These are phyloP conservation scores for Todiramphus chloris DNA, from an alignment of 2,113 vertebrate genomes.

Conservation along the genomic window DNA sequence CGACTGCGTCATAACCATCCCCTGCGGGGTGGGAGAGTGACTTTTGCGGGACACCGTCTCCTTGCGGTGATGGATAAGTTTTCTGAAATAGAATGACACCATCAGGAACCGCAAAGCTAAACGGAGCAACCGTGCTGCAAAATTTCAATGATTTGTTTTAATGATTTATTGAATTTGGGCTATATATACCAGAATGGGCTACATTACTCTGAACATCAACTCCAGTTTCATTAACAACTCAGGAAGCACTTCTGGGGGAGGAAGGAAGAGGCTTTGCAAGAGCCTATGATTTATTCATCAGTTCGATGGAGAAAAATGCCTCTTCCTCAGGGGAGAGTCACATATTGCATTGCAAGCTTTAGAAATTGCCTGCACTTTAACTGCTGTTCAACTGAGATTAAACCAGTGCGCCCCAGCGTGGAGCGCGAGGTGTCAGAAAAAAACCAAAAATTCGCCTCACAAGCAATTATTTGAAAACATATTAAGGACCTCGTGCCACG, in stretches of 20 bases:
- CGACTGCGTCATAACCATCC: constrained; percentile 81
- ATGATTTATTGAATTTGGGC: not conserved
- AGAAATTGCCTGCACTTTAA: constrained; percentile 48
- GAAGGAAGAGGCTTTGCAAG: constrained; percentile 53
- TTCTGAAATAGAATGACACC: constrained; percentile 73
- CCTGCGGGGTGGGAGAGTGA: constrained; percentile 75
- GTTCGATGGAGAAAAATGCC: constrained; percentile 35
- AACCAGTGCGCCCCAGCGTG: not conserved
- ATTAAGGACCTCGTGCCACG: not conserved
- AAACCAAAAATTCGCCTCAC: not conserved
- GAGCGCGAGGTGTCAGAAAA: not conserved
- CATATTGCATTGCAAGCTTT: constrained; percentile 21
- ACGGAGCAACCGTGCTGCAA: not conserved
- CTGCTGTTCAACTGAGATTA: not conserved
- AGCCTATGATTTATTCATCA: constrained; percentile 62
- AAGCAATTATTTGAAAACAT: constrained; percentile 19
- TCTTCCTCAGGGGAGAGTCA: constrained; percentile 33
- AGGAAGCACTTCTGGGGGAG: constrained; percentile 51
- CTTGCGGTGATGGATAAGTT: constrained; percentile 97
- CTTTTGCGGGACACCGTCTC: constrained; percentile 89
- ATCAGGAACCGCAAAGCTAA: not conserved
- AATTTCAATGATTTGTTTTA: not conserved
- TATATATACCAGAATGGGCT: not conserved
- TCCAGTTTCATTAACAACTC: constrained; percentile 57
- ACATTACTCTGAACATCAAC: not conserved